These are phyloP conservation scores for Trissoscelio sp. DNA, from an alignment of 2,888 invertebrate species.

Conservation along the genomic window DNA sequence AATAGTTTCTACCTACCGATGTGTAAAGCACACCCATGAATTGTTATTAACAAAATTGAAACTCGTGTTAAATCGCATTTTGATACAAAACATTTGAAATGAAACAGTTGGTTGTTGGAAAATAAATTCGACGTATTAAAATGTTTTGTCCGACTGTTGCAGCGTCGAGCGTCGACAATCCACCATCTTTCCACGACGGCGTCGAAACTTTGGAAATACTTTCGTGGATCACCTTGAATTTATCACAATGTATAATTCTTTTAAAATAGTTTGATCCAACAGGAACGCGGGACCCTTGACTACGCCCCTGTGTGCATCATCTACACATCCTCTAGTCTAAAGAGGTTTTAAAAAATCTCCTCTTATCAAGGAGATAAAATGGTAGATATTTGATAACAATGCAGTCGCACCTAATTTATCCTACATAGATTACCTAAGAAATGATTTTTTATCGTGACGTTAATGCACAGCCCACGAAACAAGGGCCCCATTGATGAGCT, in stretches of 20 bases:
- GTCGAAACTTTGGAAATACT: constrained; percentile 80
- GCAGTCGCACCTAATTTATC: constrained; percentile 68
- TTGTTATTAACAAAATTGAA: too few species aligned
- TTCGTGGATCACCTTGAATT: constrained; percentile 83
- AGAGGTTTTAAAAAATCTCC: constrained; percentile 77
- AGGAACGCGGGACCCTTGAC: constrained; percentile 73
- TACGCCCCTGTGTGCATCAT: constrained; percentile 71
- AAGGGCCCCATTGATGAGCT: constrained; percentile 71
- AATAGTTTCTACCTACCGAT: too few species aligned
- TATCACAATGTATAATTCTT: constrained; percentile 81
- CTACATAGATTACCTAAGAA: constrained; percentile 72
- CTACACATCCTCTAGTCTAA: constrained; percentile 72
- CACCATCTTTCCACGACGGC: constrained; percentile 56
- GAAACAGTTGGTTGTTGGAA: too few species aligned
- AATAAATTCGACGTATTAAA: constrained; percentile 50
- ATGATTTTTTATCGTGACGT: constrained; percentile 78
- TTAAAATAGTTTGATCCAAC: constrained; percentile 71
- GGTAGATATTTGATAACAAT: constrained; percentile 78
- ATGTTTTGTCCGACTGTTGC: constrained; percentile 47
- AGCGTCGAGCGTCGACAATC: constrained; percentile 57
- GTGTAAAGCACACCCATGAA: too few species aligned
- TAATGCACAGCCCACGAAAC: constrained; percentile 78
- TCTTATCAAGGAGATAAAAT: constrained; percentile 75
- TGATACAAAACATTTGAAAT: too few species aligned
- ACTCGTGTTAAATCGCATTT: neutral